Evolutionary conservation across 92 coral and sea anemone species (phyloP), one percentile per base, ranked within the genome.

Genomic region (Paramuricea clavata): DNA sequence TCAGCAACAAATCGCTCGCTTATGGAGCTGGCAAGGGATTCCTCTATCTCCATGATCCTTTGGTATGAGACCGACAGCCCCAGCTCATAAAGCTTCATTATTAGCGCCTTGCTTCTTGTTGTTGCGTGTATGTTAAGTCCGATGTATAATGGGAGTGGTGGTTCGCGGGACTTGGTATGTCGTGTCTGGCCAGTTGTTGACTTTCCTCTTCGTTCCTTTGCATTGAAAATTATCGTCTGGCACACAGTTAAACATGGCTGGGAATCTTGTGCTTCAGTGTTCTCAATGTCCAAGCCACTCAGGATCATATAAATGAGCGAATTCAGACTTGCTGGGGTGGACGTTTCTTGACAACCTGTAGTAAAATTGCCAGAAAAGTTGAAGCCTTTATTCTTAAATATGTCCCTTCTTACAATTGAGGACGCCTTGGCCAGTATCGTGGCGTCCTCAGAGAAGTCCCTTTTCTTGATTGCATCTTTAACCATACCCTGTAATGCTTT

Each of bases 111-210:
- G 60, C 94, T 91, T 35, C 94, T 93, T 19, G 93, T 91, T 81
- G 54, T 36, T 12, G 91, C 86, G 70, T 91, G 92, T 22, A 93
- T 44, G 49, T 42, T 90, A n/a, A 88, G 69, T 17, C 87, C 94
- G 17, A 91, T 86, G 52, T 91, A 91, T 67, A 91, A 76, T 12
- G 92, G 92, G 30, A 93, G 88, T 26, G 96, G 96, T 71, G 92
- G 88, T 44, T 93, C 94, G 9, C 88, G 89, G 15, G 86, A 60
- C 73, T 88, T 88, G 54, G 89, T 91, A 86, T 93, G 93, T 28
- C 94, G 81, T 83, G 94, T 91, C 80, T 93, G 97, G 34, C 97
- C 93, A 34, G 89, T 88, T 87, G 91, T 88, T 25, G 93, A 82
- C 88, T 74, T 88, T 83, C 43, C 71, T 5, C 70, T 35, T 21